A percentile compares a stretch with the other conserved stretches of the same genome.
Conservation (phyloP, 2,113 vertebrate genomes). For the Pygoscelis antarcticus region DNA sequence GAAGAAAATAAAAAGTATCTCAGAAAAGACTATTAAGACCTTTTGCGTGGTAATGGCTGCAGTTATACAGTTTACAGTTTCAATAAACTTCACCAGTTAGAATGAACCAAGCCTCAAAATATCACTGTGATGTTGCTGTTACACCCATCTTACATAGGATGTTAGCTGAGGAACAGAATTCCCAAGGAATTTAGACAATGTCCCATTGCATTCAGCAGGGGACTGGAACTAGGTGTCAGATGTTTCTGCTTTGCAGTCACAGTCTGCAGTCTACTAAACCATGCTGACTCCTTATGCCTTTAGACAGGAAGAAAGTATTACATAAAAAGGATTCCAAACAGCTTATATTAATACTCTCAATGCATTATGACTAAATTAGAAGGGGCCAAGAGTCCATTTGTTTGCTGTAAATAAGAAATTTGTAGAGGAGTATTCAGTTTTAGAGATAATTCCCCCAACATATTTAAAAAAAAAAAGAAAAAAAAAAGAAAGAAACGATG, state of each 20-base stretch:
- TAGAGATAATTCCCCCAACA: not conserved
- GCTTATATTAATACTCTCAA: not conserved
- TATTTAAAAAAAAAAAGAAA: not conserved
- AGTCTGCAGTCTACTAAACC: not conserved
- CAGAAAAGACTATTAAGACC: not conserved
- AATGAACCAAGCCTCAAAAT: not conserved
- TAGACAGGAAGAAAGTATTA: not conserved
- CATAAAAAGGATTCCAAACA: not conserved
- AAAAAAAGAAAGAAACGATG: not conserved
- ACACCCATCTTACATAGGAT: not conserved
- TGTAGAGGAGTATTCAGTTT: not conserved
- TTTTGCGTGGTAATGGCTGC: not conserved
- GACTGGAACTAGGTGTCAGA: not conserved
- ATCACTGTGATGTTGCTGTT: not conserved
- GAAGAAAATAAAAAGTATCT: slow-evolving; percentile 11
- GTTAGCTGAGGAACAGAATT: not conserved
- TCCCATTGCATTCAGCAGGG: not conserved
- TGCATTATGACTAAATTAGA: not conserved
- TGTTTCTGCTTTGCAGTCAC: not conserved
- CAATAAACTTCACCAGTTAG: not conserved
- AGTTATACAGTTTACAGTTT: not conserved
- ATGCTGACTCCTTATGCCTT: not conserved
- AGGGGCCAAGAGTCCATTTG: not conserved
- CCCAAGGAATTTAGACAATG: not conserved
- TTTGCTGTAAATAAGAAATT: not conserved